phyloP scores from a whole-genome alignment of 2,797 vertebrate genomes.

The Hylomyscus alleni region DNA sequence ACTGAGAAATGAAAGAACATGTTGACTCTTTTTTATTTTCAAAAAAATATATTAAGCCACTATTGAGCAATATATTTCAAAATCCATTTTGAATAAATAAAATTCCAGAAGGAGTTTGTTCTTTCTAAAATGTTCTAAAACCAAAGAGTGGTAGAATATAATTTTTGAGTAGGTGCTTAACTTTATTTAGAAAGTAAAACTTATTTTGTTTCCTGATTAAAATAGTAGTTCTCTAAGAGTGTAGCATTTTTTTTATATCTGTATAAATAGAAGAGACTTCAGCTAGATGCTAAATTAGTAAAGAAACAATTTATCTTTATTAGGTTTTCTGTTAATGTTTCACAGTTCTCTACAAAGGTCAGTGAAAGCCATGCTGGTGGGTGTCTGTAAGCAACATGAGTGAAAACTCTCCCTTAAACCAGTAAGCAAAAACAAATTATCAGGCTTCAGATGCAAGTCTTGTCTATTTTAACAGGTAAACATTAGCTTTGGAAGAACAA shows the following conservation, averaged over 20 bases:
- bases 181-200: conserved; percentile 50
- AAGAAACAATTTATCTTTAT: conserved; percentile 62
- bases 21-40: not conserved
- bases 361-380: conserved; percentile 49
- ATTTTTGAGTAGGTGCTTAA: conserved; percentile 57
- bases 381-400: conserved; percentile 36
- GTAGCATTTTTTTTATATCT: not conserved
- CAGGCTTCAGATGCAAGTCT: conserved; percentile 75
- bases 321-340: conserved; percentile 47
- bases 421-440: conserved; percentile 79
- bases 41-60: not conserved
- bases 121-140: conserved; percentile 56
- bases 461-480: conserved; percentile 84
- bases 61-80: conserved; percentile 67
- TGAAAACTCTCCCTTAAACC: conserved; percentile 71
- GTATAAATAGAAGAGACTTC: conserved; percentile 27
- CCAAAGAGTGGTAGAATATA: not conserved
- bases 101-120: conserved; percentile 60
- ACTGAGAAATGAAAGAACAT: conserved; percentile 72
- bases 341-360: conserved; percentile 63
- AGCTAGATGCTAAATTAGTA: conserved; percentile 54
- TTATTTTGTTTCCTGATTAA: conserved; percentile 52
- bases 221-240: not conserved
- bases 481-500: conserved; percentile 87
- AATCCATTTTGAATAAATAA: conserved; percentile 63